These are phyloP conservation scores for Mastigias papua DNA, from an alignment of 30 jellyfish, hydroid and myxozoan species.

Conservation along the genomic window DNA sequence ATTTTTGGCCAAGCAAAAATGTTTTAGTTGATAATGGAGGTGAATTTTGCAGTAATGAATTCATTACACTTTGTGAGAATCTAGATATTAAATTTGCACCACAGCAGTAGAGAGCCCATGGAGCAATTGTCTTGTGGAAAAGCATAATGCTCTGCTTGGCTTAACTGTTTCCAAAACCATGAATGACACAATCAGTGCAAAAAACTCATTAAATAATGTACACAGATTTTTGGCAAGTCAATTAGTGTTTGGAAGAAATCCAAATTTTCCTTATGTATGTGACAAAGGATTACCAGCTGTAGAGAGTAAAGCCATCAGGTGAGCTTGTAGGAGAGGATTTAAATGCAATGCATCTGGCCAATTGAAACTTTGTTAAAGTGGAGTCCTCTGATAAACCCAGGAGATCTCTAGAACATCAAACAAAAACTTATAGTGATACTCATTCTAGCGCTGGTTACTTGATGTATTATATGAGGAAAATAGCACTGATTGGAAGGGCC, in stretches of 20 bases:
- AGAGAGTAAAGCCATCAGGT: conserved; percentile 50
- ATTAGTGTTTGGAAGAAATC: conserved; percentile 64
- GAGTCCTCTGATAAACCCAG: too few species aligned
- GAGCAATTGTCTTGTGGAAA: too few species aligned
- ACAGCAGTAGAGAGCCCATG: too few species aligned
- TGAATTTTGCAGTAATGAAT: conserved; percentile 28
- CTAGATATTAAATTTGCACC: not conserved
- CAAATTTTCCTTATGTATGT: conserved; percentile 60
- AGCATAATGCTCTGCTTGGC: conserved; percentile 42
- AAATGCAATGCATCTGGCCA: not conserved
- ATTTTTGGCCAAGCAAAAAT: conserved; percentile 9
- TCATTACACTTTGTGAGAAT: conserved; percentile 15
- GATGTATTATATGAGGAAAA: not conserved
- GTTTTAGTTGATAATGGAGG: conserved; percentile 40
- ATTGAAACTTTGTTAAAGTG: not conserved
- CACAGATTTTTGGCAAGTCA: conserved; percentile 57
- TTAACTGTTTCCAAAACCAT: conserved; percentile 28
- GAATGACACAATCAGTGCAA: conserved; percentile 70
- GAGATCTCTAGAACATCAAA: too few species aligned
- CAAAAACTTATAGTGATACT: not conserved
- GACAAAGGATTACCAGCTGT: conserved; percentile 54
- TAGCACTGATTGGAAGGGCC: not conserved
- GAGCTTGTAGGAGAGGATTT: not conserved
- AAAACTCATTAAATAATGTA: conserved; percentile 51
- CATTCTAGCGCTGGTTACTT: not conserved